Base-by-base conservation (phyloP, 2,888 invertebrate species). In the Xiphydria camelus region DNA sequence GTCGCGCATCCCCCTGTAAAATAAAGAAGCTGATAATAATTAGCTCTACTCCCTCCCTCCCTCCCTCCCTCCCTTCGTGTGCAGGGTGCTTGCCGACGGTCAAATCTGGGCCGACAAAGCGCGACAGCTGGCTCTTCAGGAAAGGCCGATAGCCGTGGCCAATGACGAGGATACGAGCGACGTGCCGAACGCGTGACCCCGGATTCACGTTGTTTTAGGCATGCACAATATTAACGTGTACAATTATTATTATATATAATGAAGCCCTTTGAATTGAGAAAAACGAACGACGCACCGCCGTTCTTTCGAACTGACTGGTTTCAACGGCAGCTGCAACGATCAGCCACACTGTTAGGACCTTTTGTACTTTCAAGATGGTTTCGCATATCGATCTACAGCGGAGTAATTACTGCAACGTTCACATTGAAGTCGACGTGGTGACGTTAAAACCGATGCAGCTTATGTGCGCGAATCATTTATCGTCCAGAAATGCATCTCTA, bases 41-140 rank as follows among this genome's bases (percentile, higher is more conserved):
- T 10, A 12, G 6, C 1, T 29, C 12, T 29, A 33, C 18, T 34
- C 9, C 22, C 19, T 25, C 32, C 4, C 19, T 21, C 23, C 6
- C n/a, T 23, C 23, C 23, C 23, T 6, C 23, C 23, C n/a, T 23
- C n/a, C 23, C 23, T 23, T 6, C 6, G 23, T 4, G 12, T 55
- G 1, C 54, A 75, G 75, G 40, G 74, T 75, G 31, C 51, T 69
- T 15, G 73, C 70, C 3, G 66, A 74, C 37, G 70, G 64, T 12
- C 64, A 68, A 35, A 64, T 63, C 7, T 75, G 75, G 75, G 66
- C 62, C 22, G 66, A 65, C 3, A 74, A 65, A 54, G 73, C 68
- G 21, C 64, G 64, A 22, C 61, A 70, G 43, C 60, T 72, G 32
- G 63, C 69, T 10, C 51, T 67, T 20, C 50, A 55, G 32, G 57